phyloP scores from a whole-genome alignment of 2,797 vertebrate species.

The Scomberomorus guttatus region DNA sequence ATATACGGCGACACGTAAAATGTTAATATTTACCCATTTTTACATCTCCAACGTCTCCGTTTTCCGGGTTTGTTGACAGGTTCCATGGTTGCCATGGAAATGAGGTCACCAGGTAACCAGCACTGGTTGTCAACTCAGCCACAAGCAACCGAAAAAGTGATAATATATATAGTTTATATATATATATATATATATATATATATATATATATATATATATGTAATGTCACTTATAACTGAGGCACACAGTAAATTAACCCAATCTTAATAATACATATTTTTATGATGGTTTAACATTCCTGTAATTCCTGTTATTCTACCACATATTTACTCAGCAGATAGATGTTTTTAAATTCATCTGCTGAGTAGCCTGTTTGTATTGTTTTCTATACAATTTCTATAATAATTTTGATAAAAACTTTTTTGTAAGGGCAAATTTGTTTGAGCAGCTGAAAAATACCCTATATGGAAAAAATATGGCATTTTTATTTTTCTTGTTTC shows the following conservation, averaged over 20 bases:
- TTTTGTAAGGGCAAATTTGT: not conserved
- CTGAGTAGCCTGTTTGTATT: not conserved
- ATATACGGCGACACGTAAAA: not conserved
- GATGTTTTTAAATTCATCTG: too few relatives aligned
- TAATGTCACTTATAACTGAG: too few relatives aligned
- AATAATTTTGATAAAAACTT: too few relatives aligned
- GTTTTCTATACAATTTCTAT: not conserved
- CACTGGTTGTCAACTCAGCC: not conserved
- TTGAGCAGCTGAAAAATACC: not conserved
- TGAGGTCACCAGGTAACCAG: not conserved
- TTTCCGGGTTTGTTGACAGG: slow-evolving; percentile 54
- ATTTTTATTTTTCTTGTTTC: not conserved
- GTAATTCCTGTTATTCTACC: too few relatives aligned
- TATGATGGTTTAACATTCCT: not conserved
- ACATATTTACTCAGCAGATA: too few relatives aligned
- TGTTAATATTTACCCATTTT: slow-evolving; percentile 48
- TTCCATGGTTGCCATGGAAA: slow-evolving; percentile 64
- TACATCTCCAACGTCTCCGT: slow-evolving; percentile 25
- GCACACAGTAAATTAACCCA: too few relatives aligned
- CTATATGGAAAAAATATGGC: not conserved
- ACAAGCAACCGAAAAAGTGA: not conserved
- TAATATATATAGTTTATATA: not conserved
- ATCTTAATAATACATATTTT: too few relatives aligned
- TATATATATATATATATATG: too few relatives aligned
- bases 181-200: not conserved